Evolutionary conservation across 1,140 invertebrate genomes (phyloP), one percentile per base, ranked within the genome.

Genomic region (Branchinecta lynchi): DNA sequence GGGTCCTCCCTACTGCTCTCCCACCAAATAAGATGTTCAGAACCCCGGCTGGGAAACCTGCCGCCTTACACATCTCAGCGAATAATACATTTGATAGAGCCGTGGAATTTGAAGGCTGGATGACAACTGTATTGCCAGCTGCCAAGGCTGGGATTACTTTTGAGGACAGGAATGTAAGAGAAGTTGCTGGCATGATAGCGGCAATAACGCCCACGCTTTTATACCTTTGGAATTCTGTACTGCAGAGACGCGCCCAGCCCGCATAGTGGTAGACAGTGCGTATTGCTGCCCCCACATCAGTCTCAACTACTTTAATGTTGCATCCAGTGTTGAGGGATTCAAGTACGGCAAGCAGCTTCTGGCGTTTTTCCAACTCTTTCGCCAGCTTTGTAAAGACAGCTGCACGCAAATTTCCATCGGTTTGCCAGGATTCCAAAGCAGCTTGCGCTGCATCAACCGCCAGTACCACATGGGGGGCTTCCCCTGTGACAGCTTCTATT

Each of bases 91-190:
- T 73, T 10, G 68, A 70, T 7, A 76, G 71, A 21, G 72, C 44
- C 5, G 75, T 75, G 45, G 70, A 69, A 15, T 72, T 73, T 43
- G 74, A 73, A 20, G 74, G 74, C 66, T 76, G 75, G 3, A 76
- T 65, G 45, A 76, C 71, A 17, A 76, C 75, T 60, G 74, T 74
- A 69, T 75, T 75, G 8, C 79, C 75, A 68, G 73, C 74, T 7
- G 82, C 79, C 45, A 86, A 74, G 12, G 84, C 84, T 9, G 84
- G 84, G 32, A 77, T 84, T 12, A 84, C 73, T 72, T 65, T 17
- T 7, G 51, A 10, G 43, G 45, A 5, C 32, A 45, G 17, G 12
- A 65, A n/a, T 43, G 43, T 21, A 20, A 66, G 43, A 67, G 65
- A 51, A 8, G 12, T 65, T 21, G 20, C 32, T 45, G 46, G 45